phyloP scores from a whole-genome alignment of 1,140 invertebrate species.

The Zaprionus ornatus region DNA sequence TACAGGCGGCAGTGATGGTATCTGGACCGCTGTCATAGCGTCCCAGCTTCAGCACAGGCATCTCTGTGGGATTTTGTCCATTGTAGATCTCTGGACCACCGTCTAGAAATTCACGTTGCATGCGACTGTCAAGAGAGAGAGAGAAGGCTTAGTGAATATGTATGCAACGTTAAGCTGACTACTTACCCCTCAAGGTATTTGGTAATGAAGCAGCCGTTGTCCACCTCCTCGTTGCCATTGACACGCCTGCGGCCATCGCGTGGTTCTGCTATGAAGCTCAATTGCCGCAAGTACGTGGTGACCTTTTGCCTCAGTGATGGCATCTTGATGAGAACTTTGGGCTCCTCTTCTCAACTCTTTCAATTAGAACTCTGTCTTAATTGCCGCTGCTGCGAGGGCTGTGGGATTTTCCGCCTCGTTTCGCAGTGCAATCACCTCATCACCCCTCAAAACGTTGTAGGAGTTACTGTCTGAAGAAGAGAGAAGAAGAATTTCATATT shows the following conservation, averaged over 20 bases:
- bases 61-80: slow-evolving; percentile 87
- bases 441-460: slow-evolving; percentile 51
- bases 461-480: slow-evolving; percentile 42
- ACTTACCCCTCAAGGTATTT: slow-evolving; percentile 90
- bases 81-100: slow-evolving; percentile 87
- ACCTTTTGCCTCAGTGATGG: slow-evolving; percentile 90
- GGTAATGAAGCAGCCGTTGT: slow-evolving; percentile 89
- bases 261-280: slow-evolving; percentile 88
- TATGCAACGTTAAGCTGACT: no score
- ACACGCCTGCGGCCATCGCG: slow-evolving; percentile 81
- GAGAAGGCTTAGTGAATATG: not conserved
- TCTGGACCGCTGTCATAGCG: slow-evolving; percentile 85
- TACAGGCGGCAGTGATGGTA: slow-evolving; percentile 87
- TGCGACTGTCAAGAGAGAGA: slow-evolving; percentile 49
- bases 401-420: slow-evolving; percentile 38
- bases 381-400: slow-evolving; percentile 39
- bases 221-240: slow-evolving; percentile 83
- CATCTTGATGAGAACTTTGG: slow-evolving; percentile 84
- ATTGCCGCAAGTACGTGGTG: slow-evolving; percentile 89
- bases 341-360: slow-evolving; percentile 5
- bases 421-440: slow-evolving; percentile 75
- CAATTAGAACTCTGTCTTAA: slow-evolving; percentile 56
- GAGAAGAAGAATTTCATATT: slow-evolving; percentile 54
- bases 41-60: slow-evolving; percentile 86
- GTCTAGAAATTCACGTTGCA: slow-evolving; percentile 68